phyloP scores from a whole-genome alignment of 1,140 invertebrate species.

The roundworm (Caenorhabditis elegans) region WBcel235 BX284605.5:15914501-15915000 shows the following conservation, averaged over 20 bases:
- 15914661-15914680: not conserved
- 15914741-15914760: too few species aligned
- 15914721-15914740: conserved; percentile 8
- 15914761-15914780: not conserved
- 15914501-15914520: too few species aligned
- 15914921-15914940: too few species aligned
- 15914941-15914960: too few species aligned
- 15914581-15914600: too few species aligned
- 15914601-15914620: too few species aligned
- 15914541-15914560: too few species aligned
- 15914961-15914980: not conserved
- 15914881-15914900: too few species aligned
- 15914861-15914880: too few species aligned
- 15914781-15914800: not conserved
- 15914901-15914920: too few species aligned
- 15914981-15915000: not conserved
- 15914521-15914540: too few species aligned
- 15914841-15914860: not conserved
- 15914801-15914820: not conserved
- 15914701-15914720: conserved; percentile 8
- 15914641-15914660: not conserved
- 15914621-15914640: conserved; percentile 15
- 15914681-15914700: conserved; percentile 2
- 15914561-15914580: too few species aligned
- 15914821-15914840: not conserved